phyloP scores from a whole-genome alignment of 2,797 vertebrate species.

The Sebastes taczanowskii region DNA sequence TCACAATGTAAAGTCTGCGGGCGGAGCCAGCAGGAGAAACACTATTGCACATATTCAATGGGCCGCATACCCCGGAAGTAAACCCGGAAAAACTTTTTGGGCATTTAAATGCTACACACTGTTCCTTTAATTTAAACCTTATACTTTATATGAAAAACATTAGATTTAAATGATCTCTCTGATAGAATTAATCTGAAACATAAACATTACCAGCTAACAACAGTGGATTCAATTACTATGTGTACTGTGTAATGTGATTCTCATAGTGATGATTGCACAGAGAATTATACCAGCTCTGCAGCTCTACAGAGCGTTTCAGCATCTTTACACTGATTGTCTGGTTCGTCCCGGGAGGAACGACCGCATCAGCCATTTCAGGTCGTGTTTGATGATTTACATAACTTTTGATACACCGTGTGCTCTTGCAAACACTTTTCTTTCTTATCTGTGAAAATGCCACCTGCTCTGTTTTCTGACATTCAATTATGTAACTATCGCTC shows the following conservation, averaged over 20 bases:
- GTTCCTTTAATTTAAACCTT: not conserved
- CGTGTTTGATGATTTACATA: not conserved
- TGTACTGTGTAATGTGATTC: too few relatives aligned
- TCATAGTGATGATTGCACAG: too few relatives aligned
- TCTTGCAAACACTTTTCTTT: not conserved
- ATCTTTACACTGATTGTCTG: not conserved
- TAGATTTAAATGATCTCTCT: not conserved
- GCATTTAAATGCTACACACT: not conserved
- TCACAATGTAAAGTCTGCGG: too few relatives aligned
- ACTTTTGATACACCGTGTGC: not conserved
- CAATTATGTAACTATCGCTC: not conserved
- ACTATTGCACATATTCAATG: too few relatives aligned
- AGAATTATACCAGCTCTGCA: not conserved
- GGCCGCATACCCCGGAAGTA: too few relatives aligned
- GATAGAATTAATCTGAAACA: not conserved
- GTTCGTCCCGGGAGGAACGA: not conserved
- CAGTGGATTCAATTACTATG: too few relatives aligned
- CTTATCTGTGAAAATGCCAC: slow-evolving; percentile 10
- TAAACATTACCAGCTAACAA: not conserved
- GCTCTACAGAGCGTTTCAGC: not conserved
- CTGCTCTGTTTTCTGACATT: not conserved
- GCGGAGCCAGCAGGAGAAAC: too few relatives aligned
- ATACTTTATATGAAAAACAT: not conserved
- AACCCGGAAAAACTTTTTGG: too few relatives aligned
- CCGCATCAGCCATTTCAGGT: not conserved